Evolutionary conservation across 2,888 invertebrate genomes (phyloP).

Genomic region (Helobdella robusta): DNA sequence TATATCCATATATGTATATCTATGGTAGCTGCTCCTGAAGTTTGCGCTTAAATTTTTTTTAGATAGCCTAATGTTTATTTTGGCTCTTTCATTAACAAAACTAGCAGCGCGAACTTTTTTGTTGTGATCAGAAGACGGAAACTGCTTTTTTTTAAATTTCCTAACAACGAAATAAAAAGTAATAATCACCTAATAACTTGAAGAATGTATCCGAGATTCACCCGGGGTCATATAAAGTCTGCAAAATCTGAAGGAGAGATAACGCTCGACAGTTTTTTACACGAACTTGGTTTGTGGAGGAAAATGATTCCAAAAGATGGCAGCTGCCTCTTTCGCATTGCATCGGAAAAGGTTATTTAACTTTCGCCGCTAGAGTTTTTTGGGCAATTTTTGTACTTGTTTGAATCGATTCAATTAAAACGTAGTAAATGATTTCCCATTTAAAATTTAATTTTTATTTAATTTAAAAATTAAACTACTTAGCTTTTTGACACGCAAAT

Average conservation of each 20-base stretch:
- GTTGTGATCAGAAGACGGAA: no score
- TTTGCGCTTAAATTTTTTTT: no score
- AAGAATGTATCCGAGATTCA: constrained; percentile 21
- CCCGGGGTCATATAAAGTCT: not conserved
- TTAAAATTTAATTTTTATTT: not conserved
- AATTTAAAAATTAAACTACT: constrained; percentile 8
- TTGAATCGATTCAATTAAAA: not conserved
- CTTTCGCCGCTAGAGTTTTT: not conserved
- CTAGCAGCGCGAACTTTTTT: no score
- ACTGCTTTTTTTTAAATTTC: no score
- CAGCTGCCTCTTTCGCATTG: constrained; percentile 75
- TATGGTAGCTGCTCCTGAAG: no score
- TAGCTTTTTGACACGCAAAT: no score
- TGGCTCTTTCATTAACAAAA: no score
- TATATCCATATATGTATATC: no score
- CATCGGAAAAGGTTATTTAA: constrained; percentile 64
- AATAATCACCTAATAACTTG: no score
- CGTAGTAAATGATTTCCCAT: not conserved
- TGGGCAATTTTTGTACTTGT: not conserved
- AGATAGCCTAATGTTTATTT: no score
- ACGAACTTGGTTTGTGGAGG: constrained; percentile 63
- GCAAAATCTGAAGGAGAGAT: constrained; percentile 19
- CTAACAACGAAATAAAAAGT: no score
- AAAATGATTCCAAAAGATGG: constrained; percentile 81
- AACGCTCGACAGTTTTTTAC: constrained; percentile 30